phyloP scores from a whole-genome alignment of 1,140 invertebrate species.

The Drosophila neocordata region DNA sequence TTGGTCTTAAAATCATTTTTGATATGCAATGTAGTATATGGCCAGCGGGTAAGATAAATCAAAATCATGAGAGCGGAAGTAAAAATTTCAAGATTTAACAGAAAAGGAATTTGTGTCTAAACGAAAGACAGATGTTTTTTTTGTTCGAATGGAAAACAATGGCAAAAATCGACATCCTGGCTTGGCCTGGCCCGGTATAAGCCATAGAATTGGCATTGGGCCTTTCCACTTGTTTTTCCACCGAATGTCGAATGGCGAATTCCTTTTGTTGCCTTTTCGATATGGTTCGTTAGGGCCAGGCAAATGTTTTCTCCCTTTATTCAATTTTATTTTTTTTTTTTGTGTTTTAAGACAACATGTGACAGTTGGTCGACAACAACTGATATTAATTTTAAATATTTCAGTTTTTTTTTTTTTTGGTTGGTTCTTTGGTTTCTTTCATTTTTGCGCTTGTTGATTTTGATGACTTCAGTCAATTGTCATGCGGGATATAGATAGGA shows the following conservation, averaged over 20 bases:
- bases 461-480: constrained; percentile 57
- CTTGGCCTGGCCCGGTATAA: constrained; percentile 9
- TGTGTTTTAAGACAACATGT: constrained; percentile 32
- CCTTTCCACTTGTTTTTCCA: constrained; percentile 61
- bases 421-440: constrained; percentile 20
- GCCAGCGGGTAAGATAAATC: constrained; percentile 43
- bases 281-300: constrained; percentile 44
- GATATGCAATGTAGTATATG: constrained; percentile 42
- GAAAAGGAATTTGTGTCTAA: constrained; percentile 19
- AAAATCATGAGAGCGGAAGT: constrained; percentile 50
- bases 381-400: constrained; percentile 50
- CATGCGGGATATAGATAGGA: constrained; percentile 5
- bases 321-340: constrained; percentile 2
- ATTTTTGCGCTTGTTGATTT: constrained; percentile 44
- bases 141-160: constrained; percentile 45
- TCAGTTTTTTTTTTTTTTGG: neutral
- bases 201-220: constrained; percentile 46
- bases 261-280: constrained; percentile 10
- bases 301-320: constrained; percentile 24
- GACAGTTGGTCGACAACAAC: constrained; percentile 32
- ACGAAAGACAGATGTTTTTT: constrained; percentile 53
- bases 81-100: constrained; percentile 50
- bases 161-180: constrained; percentile 17
- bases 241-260: constrained; percentile 2
- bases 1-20: constrained; percentile 68